Percentiles rank a stretch among this genome's conserved stretches.
These are phyloP conservation scores for Carcinoscorpius rotundicauda DNA, from an alignment of 1,140 invertebrate genomes.

Conservation along the genomic window DNA sequence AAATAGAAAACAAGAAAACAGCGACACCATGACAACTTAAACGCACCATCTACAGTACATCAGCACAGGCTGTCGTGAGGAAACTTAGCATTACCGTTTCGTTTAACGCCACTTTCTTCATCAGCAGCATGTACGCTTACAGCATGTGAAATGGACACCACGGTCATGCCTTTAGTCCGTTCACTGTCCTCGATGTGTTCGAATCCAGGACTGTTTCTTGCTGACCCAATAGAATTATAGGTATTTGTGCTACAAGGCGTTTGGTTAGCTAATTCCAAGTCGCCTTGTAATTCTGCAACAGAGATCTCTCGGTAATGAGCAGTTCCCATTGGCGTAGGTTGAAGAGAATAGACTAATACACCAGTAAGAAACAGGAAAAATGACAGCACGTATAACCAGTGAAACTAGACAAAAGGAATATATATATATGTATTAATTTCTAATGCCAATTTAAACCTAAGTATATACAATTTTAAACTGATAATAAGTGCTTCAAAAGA, in stretches of 20 bases:
- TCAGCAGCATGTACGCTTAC: not conserved
- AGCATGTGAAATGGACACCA: not conserved
- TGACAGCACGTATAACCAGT: constrained; percentile 63
- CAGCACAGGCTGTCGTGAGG: too few species aligned
- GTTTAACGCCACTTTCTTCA: not conserved
- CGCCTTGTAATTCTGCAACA: constrained; percentile 1
- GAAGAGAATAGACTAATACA: constrained; percentile 57
- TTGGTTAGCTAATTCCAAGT: constrained; percentile 12
- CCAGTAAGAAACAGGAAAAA: constrained; percentile 60
- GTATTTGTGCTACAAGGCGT: constrained; percentile 3
- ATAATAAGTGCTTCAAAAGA: too few species aligned
- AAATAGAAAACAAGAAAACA: too few species aligned
- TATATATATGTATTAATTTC: too few species aligned
- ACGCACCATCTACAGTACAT: too few species aligned
- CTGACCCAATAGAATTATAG: constrained; percentile 1
- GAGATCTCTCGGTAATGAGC: constrained; percentile 9
- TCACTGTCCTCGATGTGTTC: not conserved
- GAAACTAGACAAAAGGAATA: constrained; percentile 45
- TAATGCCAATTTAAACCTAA: too few species aligned
- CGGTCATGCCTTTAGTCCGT: not conserved
- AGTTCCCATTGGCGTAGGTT: constrained; percentile 41
- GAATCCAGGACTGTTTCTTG: not conserved
- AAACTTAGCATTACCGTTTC: too few species aligned
- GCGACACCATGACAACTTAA: too few species aligned
- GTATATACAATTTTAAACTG: too few species aligned